Conservation (phyloP, 2,888 invertebrate genomes). For the Cecidostiba fungosa region DNA sequence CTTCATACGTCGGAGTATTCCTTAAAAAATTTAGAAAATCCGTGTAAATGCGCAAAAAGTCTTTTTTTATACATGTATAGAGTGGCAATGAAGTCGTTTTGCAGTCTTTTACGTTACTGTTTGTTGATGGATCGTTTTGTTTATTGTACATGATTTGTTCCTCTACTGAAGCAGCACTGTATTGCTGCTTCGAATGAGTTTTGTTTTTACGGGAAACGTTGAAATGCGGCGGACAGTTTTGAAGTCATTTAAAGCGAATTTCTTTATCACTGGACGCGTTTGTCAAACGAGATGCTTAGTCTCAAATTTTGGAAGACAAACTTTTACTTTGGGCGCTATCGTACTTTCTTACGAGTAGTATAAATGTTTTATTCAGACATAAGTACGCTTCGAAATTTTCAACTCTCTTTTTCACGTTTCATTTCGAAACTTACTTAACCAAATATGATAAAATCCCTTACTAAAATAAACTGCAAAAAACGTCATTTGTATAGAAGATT, state of each 20-base stretch:
- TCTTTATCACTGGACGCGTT: constrained; percentile 57
- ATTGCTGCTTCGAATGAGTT: neutral
- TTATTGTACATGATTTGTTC: constrained; percentile 45
- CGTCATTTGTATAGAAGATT: neutral
- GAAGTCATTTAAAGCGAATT: constrained; percentile 20
- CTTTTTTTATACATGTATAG: constrained; percentile 6
- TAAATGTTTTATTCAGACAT: neutral
- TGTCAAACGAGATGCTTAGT: constrained; percentile 49
- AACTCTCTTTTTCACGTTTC: neutral
- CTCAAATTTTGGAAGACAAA: constrained; percentile 63
- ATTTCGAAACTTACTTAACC: constrained; percentile 11
- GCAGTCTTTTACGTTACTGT: constrained; percentile 55
- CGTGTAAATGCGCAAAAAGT: constrained; percentile 19
- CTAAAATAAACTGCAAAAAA: neutral
- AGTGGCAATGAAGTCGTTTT: constrained; percentile 40
- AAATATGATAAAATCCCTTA: neutral
- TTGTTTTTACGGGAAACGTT: neutral
- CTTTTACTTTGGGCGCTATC: constrained; percentile 46
- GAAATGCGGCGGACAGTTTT: constrained; percentile 15
- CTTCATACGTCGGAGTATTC: neutral
- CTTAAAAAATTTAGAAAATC: constrained; percentile 26
- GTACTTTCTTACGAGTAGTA: constrained; percentile 16
- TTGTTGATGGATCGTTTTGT: constrained; percentile 35
- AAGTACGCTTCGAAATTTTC: neutral
- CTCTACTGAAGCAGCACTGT: constrained; percentile 14